Conservation (phyloP, 1,140 invertebrate genomes). For the Cryptotermes secundus region DNA sequence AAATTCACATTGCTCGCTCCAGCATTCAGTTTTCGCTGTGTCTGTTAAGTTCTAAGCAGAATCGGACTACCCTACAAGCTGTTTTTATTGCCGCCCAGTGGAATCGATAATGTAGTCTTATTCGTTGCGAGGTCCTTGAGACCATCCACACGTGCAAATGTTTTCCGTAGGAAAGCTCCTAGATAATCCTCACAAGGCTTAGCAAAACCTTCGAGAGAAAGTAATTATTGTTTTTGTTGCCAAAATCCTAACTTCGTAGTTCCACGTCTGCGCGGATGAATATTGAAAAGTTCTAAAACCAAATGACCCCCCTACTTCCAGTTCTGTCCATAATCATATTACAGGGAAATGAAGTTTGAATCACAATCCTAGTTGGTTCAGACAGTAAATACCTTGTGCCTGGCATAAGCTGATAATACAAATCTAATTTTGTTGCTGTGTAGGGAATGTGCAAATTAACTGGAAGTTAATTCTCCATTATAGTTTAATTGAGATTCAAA, state of each 20-base stretch:
- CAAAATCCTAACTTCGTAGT: not conserved
- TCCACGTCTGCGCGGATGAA: not conserved
- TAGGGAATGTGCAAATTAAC: too few relatives aligned
- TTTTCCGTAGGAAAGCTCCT: not conserved
- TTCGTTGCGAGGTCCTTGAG: not conserved
- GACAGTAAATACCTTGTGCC: not conserved
- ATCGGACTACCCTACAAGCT: not conserved
- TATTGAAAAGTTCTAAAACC: not conserved
- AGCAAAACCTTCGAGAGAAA: constrained; percentile 11
- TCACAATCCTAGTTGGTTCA: not conserved
- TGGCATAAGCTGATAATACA: not conserved
- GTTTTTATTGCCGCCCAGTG: not conserved
- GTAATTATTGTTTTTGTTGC: constrained; percentile 18
- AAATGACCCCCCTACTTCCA: not conserved
- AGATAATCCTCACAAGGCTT: not conserved
- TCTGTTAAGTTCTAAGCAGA: not conserved
- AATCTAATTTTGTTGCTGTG: not conserved
- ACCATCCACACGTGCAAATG: not conserved
- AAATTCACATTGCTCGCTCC: too few relatives aligned
- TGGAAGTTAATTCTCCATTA: too few relatives aligned
- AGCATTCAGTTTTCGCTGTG: not conserved
- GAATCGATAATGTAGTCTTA: not conserved
- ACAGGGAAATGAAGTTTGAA: not conserved
- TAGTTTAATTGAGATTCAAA: too few relatives aligned
- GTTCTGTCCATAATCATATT: not conserved